A percentile compares a stretch with the other conserved stretches of the same genome.
Evolutionary conservation across 2,797 vertebrate genomes (phyloP).

Genomic region (Threskiornis aethiopicus): DNA sequence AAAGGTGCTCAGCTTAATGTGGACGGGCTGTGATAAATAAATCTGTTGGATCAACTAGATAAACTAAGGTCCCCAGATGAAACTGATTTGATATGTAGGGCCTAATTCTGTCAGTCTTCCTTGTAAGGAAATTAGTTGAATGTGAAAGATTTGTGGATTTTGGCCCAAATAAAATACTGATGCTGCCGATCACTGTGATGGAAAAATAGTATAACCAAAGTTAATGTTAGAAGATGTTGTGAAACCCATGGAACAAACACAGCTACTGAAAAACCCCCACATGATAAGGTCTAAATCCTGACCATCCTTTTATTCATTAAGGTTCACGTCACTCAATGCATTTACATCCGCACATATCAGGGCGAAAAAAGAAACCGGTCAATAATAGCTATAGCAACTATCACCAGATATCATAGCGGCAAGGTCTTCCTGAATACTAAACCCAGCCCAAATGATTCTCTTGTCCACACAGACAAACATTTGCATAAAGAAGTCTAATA

Average conservation of each 20-base stretch:
- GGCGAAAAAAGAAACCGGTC: not conserved
- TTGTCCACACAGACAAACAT: not conserved
- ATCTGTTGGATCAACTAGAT: not conserved
- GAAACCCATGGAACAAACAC: not conserved
- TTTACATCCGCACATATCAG: not conserved
- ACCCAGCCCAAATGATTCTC: not conserved
- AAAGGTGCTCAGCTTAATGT: not conserved
- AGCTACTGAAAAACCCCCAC: not conserved
- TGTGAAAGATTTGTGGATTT: not conserved
- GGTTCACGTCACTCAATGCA: not conserved
- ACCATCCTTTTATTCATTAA: not conserved
- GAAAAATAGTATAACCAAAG: not conserved
- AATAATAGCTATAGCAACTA: not conserved
- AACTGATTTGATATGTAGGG: not conserved
- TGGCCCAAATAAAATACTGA: not conserved
- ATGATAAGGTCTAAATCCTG: not conserved
- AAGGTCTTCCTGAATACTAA: not conserved
- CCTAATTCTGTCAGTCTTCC: not conserved
- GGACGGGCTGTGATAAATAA: conserved; percentile 16
- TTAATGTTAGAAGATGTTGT: not conserved
- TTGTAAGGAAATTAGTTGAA: not conserved
- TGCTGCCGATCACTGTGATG: not conserved
- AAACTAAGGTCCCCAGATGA: not conserved
- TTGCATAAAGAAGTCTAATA: conserved; percentile 2
- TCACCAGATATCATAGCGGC: not conserved